These are phyloP conservation scores for Tragelaphus imberbis DNA, from an alignment of 2,113 vertebrate species.

Conservation along the genomic window DNA sequence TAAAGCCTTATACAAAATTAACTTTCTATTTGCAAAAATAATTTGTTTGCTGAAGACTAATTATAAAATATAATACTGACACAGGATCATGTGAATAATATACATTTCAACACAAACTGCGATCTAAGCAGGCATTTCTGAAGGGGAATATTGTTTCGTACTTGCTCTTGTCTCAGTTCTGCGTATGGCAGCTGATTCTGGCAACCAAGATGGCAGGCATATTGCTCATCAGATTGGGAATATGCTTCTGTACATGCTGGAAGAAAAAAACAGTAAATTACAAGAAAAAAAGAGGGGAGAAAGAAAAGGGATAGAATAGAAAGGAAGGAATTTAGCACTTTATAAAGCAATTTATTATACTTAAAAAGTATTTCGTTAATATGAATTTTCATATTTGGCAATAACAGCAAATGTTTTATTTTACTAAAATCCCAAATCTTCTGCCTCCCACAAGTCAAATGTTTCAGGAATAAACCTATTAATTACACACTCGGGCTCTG, in stretches of 20 bases:
- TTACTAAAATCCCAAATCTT: neutral
- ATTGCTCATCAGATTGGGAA: slow-evolving; percentile 90
- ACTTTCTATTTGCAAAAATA: slow-evolving; percentile 24
- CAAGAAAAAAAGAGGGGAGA: neutral
- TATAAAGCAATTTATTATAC: slow-evolving; percentile 16
- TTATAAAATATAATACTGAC: slow-evolving; percentile 30
- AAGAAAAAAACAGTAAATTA: slow-evolving; percentile 60
- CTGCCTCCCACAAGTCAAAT: neutral
- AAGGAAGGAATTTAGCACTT: neutral
- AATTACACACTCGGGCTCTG: neutral
- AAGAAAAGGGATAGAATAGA: neutral
- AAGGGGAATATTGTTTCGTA: slow-evolving; percentile 71
- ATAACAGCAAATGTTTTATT: neutral
- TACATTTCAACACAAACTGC: neutral
- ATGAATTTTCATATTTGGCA: slow-evolving; percentile 9
- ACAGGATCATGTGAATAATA: neutral
- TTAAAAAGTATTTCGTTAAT: neutral
- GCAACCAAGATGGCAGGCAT: slow-evolving; percentile 95
- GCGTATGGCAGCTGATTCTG: slow-evolving; percentile 95
- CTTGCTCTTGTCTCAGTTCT: slow-evolving; percentile 91
- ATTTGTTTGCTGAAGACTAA: slow-evolving; percentile 30
- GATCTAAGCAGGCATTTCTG: slow-evolving; percentile 19
- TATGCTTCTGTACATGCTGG: slow-evolving; percentile 97
- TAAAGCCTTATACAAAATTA: slow-evolving; percentile 5
- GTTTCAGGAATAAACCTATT: neutral